Evolutionary conservation across 37 sponge, comb jelly and placozoan species (phyloP), one percentile per base, ranked within the genome.

Genomic region (Trichoplax adhaerens): DNA sequence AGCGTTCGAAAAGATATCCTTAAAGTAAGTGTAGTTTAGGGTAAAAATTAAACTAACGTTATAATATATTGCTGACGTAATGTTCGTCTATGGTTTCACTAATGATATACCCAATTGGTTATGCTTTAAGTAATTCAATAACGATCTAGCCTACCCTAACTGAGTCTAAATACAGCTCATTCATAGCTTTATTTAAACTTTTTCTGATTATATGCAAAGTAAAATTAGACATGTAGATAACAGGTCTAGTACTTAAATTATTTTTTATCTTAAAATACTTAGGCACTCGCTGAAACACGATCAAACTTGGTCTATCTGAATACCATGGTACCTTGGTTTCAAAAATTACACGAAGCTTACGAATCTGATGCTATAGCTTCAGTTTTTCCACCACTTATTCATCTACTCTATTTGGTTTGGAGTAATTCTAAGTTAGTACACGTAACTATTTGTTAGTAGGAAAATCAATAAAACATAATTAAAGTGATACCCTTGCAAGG

Each of bases 321-420:
- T 66, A 86, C 87, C 47, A 76, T 86, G 66, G 64, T 64, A 51
- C 90, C 90, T 12, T 89, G 87, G 90, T 52, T 82, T 1, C 66
- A 62, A 46, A 56, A 73, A 46, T 72, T 89, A 53, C 48, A 80
- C 47, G 68, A 66, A 5, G 64, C 87, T 1, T 58, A 72, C 50
- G 58, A 70, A 3, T 66, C 83, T 49, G 68, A 72, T 0, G 71
- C 65, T 4, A 47, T 82, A 1, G 62, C 70, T 5, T 46, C 50
- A 6, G 58, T 76, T 1, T 82, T 89, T 64, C 90, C 90, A n/a
- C 75, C 90, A 7, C 64, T 86, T n/a, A 57, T 89, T 65, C 65
- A 54, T 3, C 80, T 78, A 0, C 55, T 86, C 47, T 75, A 72
- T 8, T 81, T 89, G n/a, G 64, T 86, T 29, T 86, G 86, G 90